Evolutionary conservation across 2,888 invertebrate genomes (phyloP).

Genomic region (Heteropelma amictum): DNA sequence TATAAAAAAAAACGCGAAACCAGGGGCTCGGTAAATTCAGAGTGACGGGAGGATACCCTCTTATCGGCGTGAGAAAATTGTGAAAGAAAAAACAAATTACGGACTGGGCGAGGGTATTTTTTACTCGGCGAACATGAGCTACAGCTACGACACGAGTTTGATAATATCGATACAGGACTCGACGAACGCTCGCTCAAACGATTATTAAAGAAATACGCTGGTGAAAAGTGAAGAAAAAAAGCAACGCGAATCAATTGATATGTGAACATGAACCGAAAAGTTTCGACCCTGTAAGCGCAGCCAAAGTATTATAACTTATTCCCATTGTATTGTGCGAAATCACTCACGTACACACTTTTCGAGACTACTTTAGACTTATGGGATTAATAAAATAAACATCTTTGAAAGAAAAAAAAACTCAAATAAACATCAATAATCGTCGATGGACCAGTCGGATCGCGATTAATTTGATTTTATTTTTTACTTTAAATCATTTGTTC

Average conservation of each 20-base stretch:
- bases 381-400: constrained; percentile 76
- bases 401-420: constrained; percentile 63
- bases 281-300: constrained; percentile 74
- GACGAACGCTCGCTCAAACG: constrained; percentile 55
- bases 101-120: constrained; percentile 37
- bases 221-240: constrained; percentile 33
- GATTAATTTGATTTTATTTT: constrained; percentile 18
- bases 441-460: constrained; percentile 36
- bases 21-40: constrained; percentile 3
- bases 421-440: constrained; percentile 30
- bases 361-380: constrained; percentile 77
- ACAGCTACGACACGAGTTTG: constrained; percentile 34
- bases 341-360: constrained; percentile 74
- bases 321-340: constrained; percentile 77
- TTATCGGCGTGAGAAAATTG: constrained; percentile 6
- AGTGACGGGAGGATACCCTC: constrained; percentile 40
- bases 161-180: constrained; percentile 24
- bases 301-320: constrained; percentile 79
- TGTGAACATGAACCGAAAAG: constrained; percentile 57
- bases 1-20: constrained; percentile 6
- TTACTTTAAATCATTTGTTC: background rate
- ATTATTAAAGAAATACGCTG: constrained; percentile 45
- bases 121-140: background rate
- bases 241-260: constrained; percentile 41
- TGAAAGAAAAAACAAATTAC: background rate